Base-by-base conservation (phyloP, 2,888 invertebrate genomes). In the Drymonia ruficornis region DNA sequence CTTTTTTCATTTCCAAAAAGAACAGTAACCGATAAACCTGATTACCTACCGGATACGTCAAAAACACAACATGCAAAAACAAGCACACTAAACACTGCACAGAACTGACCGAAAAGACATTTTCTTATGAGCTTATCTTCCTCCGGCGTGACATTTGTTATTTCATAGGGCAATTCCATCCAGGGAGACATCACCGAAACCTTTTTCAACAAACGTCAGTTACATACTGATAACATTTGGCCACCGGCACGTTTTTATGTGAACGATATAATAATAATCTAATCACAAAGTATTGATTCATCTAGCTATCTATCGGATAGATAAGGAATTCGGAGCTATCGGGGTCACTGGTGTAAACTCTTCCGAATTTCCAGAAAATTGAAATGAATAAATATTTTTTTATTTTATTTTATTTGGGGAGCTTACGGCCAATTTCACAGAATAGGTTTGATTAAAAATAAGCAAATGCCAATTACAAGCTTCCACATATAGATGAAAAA, bases 121-220 rank as follows among this genome's bases (percentile, higher is more conserved):
- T 88, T 91, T 61, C 83, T 85, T 34, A 91, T 86, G 2, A 85
- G 49, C 58, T 86, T 90, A 11, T 88, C 86, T 52, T 92, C 91
- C 13, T 91, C 91, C 0, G 80, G 56, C 0, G 82, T 77, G 29
- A 90, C 87, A 40, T 82, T 71, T 7, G 69, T 78, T 13, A 91
- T 86, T 45, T 87, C 83, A 50, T 85, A 89, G 0, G 91, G 91
- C 38, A 88, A 67, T 4, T 87, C 80, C 47, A 79, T 60, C 78
- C 80, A 80, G 1, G 89, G 88, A 48, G 87, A 78, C 91, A 91
- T 66, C 57, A 18, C 59, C 34, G 12, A 18, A 47, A 47, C 12
- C 47, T 54, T 57, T 58, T 47, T 63, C 61, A 48, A n/a, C 31
- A 52, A 12, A 52, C 48, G 46, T 50, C 54, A 43, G 49, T 43